A percentile compares a stretch with the other conserved stretches of the same genome.
phyloP scores from a whole-genome alignment of 2,113 vertebrate genomes.

The Chloropsis hardwickii region DNA sequence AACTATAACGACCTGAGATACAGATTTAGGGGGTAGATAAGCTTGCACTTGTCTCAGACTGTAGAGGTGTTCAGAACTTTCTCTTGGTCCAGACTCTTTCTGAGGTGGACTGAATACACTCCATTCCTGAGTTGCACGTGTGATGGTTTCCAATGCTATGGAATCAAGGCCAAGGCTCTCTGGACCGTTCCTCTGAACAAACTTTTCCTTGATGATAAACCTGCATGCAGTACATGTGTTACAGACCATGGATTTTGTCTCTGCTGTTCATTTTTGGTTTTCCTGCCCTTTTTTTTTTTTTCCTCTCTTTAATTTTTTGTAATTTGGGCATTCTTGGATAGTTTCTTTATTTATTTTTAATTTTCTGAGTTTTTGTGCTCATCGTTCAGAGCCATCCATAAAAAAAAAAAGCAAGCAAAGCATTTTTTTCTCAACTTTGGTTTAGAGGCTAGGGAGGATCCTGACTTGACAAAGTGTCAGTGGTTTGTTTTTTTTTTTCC shows the following conservation, averaged over 20 bases:
- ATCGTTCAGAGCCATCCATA: not conserved
- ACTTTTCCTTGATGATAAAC: not conserved
- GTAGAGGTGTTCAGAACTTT: not conserved
- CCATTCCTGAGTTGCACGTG: not conserved
- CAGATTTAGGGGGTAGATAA: rapidly evolving
- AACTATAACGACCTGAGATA: rapidly evolving
- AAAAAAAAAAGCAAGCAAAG: not conserved
- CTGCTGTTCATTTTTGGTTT: not conserved
- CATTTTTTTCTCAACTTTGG: not conserved
- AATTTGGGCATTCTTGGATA: not conserved
- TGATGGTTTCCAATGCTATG: not conserved
- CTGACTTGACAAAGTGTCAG: not conserved
- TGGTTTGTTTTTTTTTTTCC: too few species aligned
- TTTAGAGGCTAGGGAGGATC: not conserved
- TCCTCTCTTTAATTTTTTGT: not conserved
- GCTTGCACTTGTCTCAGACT: not conserved
- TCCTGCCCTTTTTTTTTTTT: not conserved
- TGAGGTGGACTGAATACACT: not conserved
- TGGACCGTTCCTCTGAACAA: not conserved
- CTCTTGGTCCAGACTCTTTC: not conserved
- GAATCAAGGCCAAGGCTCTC: not conserved
- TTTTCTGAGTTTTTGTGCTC: not conserved
- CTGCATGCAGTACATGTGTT: not conserved
- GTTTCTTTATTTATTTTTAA: not conserved
- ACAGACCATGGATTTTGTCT: not conserved